Base-by-base conservation (phyloP, 2,888 invertebrate species). In the Amphimallon solstitiale region DNA sequence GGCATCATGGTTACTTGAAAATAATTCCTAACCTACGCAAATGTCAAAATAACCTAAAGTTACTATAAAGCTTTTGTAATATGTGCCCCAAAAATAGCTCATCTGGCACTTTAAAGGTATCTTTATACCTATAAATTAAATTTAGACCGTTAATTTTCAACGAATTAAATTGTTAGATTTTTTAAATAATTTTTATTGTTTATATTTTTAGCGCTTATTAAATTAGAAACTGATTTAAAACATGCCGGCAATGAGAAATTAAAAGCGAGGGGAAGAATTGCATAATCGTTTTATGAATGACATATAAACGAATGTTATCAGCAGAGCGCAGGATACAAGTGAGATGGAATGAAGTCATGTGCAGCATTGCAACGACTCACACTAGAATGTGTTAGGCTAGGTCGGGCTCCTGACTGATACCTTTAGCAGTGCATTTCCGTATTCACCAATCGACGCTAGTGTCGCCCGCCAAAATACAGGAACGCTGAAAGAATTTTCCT, bases 301-400 rank as follows among this genome's bases (percentile, higher is more conserved):
- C 56, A 43, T 59, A 59, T 43, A 7, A 17, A 38, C 17, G 56
- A 37, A 45, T 54, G 38, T 67, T 67, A 56, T 67, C 62, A 67
- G 48, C 46, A 67, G 51, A 51, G 65, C 71, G 70, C 71, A 72
- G 67, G 69, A 59, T 70, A 68, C 73, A 73, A 73, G 71, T 66
- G 59, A 69, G 54, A 67, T 43, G 65, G 73, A 68, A 71, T 64
- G 72, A 63, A 69, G 74, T 74, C 70, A 71, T 71, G 70, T 77
- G 76, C 76, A 75, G 73, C 75, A 78, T 74, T 79, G 80, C 79
- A 79, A 76, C 73, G 73, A 75, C 80, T 77, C 80, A 82, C 81
- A 77, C 72, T 80, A 79, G 80, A 80, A 77, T 76, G 80, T 81
- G 81, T 82, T 82, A 81, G 78, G 82, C 77, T 82, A 82, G 82